Percentiles rank a stretch among this genome's conserved stretches.
phyloP scores from a whole-genome alignment of 2,888 invertebrate species.

The Gandaritis pyraliata region DNA sequence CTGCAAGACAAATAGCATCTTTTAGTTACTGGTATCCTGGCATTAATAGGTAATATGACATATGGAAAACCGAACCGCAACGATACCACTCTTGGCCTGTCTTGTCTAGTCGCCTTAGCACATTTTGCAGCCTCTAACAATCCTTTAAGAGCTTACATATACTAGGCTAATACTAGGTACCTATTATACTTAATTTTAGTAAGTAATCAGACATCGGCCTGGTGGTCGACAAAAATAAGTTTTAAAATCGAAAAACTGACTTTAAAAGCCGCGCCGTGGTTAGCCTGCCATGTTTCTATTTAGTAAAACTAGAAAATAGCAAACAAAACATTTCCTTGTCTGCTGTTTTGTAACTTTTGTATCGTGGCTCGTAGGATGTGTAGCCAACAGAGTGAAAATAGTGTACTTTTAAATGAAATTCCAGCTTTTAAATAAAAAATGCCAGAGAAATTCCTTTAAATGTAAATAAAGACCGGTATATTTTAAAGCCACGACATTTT shows the following conservation, averaged over 20 bases:
- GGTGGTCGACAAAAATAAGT: neutral
- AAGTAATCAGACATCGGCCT: neutral
- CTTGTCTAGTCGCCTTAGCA: too few relatives aligned
- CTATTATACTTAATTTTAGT: too few relatives aligned
- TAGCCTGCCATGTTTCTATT: slow-evolving; percentile 7
- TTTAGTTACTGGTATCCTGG: too few relatives aligned
- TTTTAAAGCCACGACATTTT: neutral
- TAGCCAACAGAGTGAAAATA: neutral
- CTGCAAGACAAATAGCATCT: too few relatives aligned
- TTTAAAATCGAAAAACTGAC: neutral
- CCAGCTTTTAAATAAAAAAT: slow-evolving; percentile 1
- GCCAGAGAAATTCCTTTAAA: neutral
- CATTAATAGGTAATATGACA: too few relatives aligned
- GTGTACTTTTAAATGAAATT: neutral
- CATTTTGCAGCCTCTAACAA: too few relatives aligned
- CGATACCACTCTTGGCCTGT: too few relatives aligned
- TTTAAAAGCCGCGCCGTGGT: neutral
- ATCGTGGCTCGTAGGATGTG: slow-evolving; percentile 3
- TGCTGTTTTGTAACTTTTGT: slow-evolving; percentile 13
- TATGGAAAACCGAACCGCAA: too few relatives aligned
- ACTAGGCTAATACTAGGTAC: too few relatives aligned
- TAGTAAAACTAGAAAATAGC: slow-evolving; percentile 20
- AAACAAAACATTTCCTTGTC: slow-evolving; percentile 20
- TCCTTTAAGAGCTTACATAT: too few relatives aligned
- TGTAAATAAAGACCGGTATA: neutral